These are phyloP conservation scores for Graptemys geographica DNA, from an alignment of 2,797 vertebrate genomes.

Conservation along the genomic window DNA sequence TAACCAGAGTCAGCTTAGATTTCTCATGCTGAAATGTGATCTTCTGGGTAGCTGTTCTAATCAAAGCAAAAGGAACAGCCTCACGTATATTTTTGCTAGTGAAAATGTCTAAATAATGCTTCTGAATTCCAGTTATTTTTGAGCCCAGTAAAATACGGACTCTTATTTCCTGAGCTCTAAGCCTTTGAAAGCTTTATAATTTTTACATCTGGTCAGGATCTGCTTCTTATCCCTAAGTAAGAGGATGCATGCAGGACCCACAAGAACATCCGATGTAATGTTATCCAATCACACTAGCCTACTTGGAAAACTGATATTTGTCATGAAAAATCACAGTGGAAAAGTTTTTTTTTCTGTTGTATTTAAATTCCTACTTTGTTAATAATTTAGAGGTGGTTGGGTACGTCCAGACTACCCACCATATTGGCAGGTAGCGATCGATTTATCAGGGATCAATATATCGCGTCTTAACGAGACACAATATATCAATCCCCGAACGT, in stretches of 20 bases:
- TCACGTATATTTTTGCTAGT: not conserved
- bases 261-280: not conserved
- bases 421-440: too few relatives aligned
- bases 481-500: too few relatives aligned
- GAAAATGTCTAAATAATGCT: not conserved
- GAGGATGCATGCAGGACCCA: fast-evolving
- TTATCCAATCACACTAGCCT: fast-evolving
- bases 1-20: not conserved
- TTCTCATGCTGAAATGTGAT: fast-evolving
- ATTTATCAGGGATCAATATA: too few relatives aligned
- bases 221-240: not conserved
- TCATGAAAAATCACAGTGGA: not conserved
- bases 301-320: not conserved
- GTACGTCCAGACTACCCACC: too few relatives aligned
- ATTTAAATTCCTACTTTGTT: not conserved
- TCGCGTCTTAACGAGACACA: too few relatives aligned
- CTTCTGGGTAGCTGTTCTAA: not conserved
- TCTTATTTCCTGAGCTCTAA: not conserved
- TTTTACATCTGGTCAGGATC: not conserved
- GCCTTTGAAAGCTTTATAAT: not conserved
- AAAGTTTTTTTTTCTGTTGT: not conserved
- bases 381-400: not conserved
- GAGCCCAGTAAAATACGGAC: fast-evolving
- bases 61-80: fast-evolving
- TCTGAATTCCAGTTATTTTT: not conserved